These are phyloP conservation scores for Halcyon badia DNA, from an alignment of 2,797 vertebrate species.

Conservation along the genomic window DNA sequence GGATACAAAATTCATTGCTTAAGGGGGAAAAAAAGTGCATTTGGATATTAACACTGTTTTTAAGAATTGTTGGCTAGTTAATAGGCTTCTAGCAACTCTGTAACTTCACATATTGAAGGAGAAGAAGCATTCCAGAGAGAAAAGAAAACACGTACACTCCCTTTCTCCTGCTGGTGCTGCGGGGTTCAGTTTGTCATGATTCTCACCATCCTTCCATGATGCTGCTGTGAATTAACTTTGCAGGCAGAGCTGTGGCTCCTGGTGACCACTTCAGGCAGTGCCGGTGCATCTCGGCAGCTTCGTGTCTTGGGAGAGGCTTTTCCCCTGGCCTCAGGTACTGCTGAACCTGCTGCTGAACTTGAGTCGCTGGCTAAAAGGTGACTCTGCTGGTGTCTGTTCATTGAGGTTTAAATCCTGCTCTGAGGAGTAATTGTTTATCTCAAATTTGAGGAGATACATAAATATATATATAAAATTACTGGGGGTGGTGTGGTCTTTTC, in stretches of 20 bases:
- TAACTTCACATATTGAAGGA: background rate
- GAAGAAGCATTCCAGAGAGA: background rate
- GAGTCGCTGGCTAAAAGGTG: background rate
- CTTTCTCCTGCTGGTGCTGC: background rate
- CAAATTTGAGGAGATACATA: background rate
- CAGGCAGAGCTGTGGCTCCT: background rate
- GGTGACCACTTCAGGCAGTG: background rate
- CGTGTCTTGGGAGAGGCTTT: rapidly evolving
- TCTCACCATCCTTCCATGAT: background rate
- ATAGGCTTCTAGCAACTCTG: no score
- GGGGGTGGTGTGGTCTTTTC: background rate
- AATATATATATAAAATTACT: no score
- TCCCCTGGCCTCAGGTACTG: background rate
- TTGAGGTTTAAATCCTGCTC: background rate
- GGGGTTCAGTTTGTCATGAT: background rate
- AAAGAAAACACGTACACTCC: background rate
- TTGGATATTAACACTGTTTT: no score
- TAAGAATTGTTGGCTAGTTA: no score
- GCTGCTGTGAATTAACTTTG: background rate
- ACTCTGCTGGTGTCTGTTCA: background rate
- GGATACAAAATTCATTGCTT: no score
- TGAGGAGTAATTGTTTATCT: background rate
- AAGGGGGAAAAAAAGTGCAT: no score
- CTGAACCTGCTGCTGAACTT: background rate
- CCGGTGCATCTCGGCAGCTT: background rate